A percentile compares a stretch with the other conserved stretches of the same genome.
Evolutionary conservation across 1,140 invertebrate species (phyloP).

Genomic region (Pachypeltis micranthus): DNA sequence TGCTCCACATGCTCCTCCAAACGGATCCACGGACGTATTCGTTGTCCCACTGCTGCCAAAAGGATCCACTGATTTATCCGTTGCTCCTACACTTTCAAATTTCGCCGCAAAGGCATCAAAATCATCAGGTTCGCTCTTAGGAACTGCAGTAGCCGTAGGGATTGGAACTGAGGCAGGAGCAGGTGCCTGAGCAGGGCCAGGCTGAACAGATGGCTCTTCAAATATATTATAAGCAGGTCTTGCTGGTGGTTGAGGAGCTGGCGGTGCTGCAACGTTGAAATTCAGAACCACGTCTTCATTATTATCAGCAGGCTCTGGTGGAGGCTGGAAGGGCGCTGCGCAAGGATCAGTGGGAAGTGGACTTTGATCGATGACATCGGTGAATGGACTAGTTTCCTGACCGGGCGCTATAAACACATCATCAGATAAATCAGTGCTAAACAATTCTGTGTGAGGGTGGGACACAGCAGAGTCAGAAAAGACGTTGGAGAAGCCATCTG

Average conservation of each 20-base stretch:
- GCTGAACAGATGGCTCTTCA: conserved; percentile 2
- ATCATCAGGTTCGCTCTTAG: conserved; percentile 41
- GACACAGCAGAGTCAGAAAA: neutral
- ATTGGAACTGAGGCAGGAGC: neutral
- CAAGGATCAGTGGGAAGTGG: neutral
- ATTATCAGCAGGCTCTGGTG: no score
- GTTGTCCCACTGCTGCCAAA: conserved; percentile 38
- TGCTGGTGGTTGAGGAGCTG: neutral
- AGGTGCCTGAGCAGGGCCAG: neutral
- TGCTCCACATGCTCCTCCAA: conserved; percentile 31
- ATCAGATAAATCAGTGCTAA: conserved; percentile 3
- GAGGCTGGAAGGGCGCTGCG: no score
- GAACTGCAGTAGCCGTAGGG: conserved; percentile 30
- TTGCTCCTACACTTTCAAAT: conserved; percentile 53
- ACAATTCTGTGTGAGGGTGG: neutral
- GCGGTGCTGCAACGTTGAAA: neutral
- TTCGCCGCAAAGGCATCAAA: conserved; percentile 78
- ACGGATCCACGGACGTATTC: conserved; percentile 37
- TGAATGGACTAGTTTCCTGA: neutral
- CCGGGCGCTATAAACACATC: neutral
- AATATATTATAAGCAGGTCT: conserved; percentile 13
- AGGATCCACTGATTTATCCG: conserved; percentile 35
- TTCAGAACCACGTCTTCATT: neutral
- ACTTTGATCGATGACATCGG: neutral
- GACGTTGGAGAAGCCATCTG: no score